These are phyloP conservation scores for Netta rufina DNA, from an alignment of 2,797 vertebrate species.

Conservation along the genomic window DNA sequence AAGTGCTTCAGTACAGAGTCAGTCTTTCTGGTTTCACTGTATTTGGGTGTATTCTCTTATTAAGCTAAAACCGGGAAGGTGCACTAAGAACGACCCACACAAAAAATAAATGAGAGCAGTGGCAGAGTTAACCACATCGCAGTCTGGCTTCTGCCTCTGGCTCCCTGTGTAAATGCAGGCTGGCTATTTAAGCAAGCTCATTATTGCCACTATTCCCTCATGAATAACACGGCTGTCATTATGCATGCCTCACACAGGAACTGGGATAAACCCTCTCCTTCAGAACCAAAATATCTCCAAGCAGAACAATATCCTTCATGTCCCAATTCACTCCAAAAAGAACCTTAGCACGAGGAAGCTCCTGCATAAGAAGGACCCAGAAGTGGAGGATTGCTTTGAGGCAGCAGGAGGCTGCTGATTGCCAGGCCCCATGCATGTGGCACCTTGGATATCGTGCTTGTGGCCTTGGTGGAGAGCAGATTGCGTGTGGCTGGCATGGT, in stretches of 20 bases:
- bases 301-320: neutral
- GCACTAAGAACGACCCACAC: neutral
- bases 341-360: neutral
- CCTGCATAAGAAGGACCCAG: no score
- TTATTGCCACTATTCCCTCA: neutral
- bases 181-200: neutral
- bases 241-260: neutral
- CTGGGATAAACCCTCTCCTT: neutral
- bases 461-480: neutral
- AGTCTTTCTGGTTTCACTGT: neutral
- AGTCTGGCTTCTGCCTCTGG: neutral
- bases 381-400: neutral
- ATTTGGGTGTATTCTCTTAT: neutral
- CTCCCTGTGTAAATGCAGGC: neutral
- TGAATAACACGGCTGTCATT: neutral
- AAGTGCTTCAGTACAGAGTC: neutral
- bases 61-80: no score
- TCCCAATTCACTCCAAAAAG: neutral
- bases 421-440: no score
- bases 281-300: neutral
- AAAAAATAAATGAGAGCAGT: neutral
- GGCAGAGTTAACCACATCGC: neutral
- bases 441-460: neutral
- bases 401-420: neutral
- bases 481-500: neutral